Evolutionary conservation across 2,888 invertebrate species (phyloP).

Genomic region (Meliscaeva auricollis): DNA sequence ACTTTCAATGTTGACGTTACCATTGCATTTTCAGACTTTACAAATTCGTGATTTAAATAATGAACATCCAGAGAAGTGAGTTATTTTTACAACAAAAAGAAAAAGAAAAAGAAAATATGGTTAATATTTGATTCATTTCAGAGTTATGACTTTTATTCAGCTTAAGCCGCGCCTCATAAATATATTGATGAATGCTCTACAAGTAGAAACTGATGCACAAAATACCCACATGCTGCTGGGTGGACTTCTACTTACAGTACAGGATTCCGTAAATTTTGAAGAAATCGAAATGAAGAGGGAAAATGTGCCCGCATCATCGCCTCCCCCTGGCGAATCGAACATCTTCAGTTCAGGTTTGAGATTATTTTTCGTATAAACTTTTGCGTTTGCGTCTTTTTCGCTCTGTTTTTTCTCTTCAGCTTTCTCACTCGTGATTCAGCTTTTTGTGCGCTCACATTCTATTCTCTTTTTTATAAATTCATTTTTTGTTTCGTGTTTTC

Average conservation of each 20-base stretch:
- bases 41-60: conserved; percentile 89
- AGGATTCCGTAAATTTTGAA: conserved; percentile 91
- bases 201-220: conserved; percentile 92
- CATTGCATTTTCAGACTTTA: conserved; percentile 94
- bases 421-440: conserved; percentile 74
- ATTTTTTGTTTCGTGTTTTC: conserved; percentile 64
- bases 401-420: conserved; percentile 65
- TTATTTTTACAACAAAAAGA: conserved; percentile 18
- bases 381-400: conserved; percentile 56
- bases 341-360: conserved; percentile 88
- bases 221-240: conserved; percentile 95
- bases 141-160: conserved; percentile 87
- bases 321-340: conserved; percentile 84
- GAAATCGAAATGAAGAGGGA: conserved; percentile 87
- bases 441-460: conserved; percentile 72
- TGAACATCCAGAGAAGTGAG: conserved; percentile 85
- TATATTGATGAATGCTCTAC: conserved; percentile 92
- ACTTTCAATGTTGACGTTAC: conserved; percentile 95
- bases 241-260: conserved; percentile 90
- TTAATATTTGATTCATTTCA: conserved; percentile 65
- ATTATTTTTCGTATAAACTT: conserved; percentile 23
- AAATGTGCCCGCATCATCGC: conserved; percentile 85
- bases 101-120: neutral
- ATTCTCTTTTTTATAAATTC: conserved; percentile 45
- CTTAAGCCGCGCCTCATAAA: conserved; percentile 91